Percentiles rank a stretch among this genome's conserved stretches.
These are phyloP conservation scores for Scaptodrosophila latifasciaeformis DNA, from an alignment of 2,888 invertebrate species.

Conservation along the genomic window DNA sequence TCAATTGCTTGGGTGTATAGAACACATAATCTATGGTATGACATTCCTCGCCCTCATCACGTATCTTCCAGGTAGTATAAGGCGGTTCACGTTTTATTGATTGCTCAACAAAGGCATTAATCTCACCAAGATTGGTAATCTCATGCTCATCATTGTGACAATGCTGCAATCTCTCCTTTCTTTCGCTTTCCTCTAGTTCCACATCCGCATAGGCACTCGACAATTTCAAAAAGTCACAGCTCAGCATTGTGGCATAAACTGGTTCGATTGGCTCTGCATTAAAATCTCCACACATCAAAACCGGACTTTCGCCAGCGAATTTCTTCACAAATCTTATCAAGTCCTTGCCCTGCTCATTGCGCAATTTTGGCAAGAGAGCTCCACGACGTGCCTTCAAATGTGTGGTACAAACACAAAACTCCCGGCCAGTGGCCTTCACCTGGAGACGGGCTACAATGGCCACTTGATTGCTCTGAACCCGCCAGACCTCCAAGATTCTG, in stretches of 20 bases:
- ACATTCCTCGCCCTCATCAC: conserved; percentile 82
- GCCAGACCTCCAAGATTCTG: conserved; percentile 82
- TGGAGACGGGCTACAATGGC: conserved; percentile 78
- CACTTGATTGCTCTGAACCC: conserved; percentile 84
- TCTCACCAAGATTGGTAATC: conserved; percentile 25
- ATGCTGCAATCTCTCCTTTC: conserved; percentile 29
- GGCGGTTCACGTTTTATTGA: conserved; percentile 78
- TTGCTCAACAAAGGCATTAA: conserved; percentile 52
- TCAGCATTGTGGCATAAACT: conserved; percentile 79
- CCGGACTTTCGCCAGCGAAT: conserved; percentile 77
- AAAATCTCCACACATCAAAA: conserved; percentile 84
- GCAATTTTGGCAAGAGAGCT: conserved; percentile 80
- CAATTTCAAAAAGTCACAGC: conserved; percentile 73
- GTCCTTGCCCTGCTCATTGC: conserved; percentile 84
- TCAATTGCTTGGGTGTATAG: conserved; percentile 78
- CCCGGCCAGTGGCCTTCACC: conserved; percentile 77
- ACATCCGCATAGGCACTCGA: conserved; percentile 78
- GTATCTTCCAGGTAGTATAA: conserved; percentile 86
- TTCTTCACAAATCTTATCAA: conserved; percentile 78
- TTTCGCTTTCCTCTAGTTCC: conserved; percentile 49
- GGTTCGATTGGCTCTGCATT: conserved; percentile 85
- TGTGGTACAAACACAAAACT: conserved; percentile 82
- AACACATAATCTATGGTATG: conserved; percentile 87
- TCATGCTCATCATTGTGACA: conserved; percentile 16
- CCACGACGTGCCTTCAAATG: conserved; percentile 85